Evolutionary conservation across 2,888 invertebrate species (phyloP), one percentile per base, ranked within the genome.

Genomic region (Glaucopsyche alexis): DNA sequence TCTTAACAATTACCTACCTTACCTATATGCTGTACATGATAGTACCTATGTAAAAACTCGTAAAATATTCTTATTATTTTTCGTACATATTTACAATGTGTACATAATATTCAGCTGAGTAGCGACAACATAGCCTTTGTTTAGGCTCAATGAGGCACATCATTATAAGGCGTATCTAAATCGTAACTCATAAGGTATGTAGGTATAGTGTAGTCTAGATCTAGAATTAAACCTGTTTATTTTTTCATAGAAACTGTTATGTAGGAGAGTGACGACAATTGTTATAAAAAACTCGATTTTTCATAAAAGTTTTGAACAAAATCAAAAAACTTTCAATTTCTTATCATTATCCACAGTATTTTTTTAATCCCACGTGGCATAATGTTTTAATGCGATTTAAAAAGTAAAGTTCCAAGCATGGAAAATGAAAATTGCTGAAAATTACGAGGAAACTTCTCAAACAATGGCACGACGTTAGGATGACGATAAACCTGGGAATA

Each of bases 371-470:
- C 67, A 45, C 13, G 42, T 67, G 45, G 45, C 4, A 49, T 7
- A 19, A 47, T 47, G 29, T 66, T 66, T 42, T 16, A 66, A 66
- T n/a, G 42, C 66, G 29, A 69, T 19, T 69, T 60, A 60, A 60
- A 60, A 55, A 55, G 19, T 55, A 55, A 45, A 47, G 47, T 69
- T 69, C 14, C 66, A 69, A 60, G 60, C 29, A 60, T 5, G 11
- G 45, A 47, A 69, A 67, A 49, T 69, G 45, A 69, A 69, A 69
- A 69, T 19, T 69, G 69, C 67, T 16, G 45, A 67, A 66, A 19
- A 67, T 67, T 19, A 67, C 29, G 47, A 69, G 47, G 19, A 69
- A 47, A 47, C 47, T 47, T 69, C 1, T 69, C 5, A 29, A 69
- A 49, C 69, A 69, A 69, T 49, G 47, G 19, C 13, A 69, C 49